These are phyloP conservation scores for Coelopa frigida DNA, from an alignment of 1,140 invertebrate species.

Conservation along the genomic window DNA sequence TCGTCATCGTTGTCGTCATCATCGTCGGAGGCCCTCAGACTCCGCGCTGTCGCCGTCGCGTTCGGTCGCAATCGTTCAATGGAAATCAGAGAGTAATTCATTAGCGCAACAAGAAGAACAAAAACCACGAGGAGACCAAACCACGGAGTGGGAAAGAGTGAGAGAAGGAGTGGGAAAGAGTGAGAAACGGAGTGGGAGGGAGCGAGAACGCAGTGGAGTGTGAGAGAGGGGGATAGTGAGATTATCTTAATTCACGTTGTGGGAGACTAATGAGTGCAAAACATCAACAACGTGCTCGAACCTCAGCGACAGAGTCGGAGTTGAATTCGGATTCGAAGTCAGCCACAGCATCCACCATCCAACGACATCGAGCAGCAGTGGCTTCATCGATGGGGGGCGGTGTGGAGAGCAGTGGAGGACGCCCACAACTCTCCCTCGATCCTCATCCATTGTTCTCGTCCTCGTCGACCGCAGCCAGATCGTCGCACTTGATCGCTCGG, in stretches of 20 bases:
- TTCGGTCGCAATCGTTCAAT: slow-evolving; percentile 36
- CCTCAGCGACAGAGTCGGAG: not conserved
- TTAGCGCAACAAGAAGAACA: slow-evolving; percentile 37
- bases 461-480: no score
- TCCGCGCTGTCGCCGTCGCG: not conserved
- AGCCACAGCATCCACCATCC: no score
- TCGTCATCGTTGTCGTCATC: no score
- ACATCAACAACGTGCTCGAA: slow-evolving; percentile 5
- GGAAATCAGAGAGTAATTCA: slow-evolving; percentile 44
- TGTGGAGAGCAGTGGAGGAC: no score
- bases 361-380: no score
- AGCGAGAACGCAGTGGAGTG: slow-evolving; percentile 11
- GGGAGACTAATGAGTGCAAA: slow-evolving; percentile 45
- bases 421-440: no score
- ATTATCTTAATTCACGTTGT: slow-evolving; percentile 46
- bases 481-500: no score
- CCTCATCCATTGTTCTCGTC: no score
- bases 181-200: not conserved
- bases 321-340: no score
- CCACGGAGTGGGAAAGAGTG: not conserved
- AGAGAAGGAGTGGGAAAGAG: not conserved
- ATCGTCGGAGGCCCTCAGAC: not conserved
- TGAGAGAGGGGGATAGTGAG: slow-evolving; percentile 13
- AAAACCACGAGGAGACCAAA: not conserved
- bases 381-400: no score